Base-by-base conservation (phyloP, 1,140 invertebrate species). In the Drosophila punjabiensis region DNA sequence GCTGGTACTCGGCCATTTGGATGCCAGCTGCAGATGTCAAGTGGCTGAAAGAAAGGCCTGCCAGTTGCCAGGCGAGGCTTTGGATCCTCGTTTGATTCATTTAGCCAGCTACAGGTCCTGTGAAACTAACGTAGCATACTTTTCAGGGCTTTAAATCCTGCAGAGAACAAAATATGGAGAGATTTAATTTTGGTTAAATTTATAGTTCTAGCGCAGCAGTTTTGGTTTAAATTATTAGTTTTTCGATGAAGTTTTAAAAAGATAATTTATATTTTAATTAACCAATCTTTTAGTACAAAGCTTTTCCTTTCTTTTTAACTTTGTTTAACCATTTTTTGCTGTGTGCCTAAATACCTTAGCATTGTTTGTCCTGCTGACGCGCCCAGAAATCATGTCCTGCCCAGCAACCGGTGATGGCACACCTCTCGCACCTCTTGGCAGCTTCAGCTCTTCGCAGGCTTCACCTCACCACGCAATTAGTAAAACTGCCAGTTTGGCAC, bases 401-500 rank as follows among this genome's bases (percentile, higher is more conserved):
- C 64, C 48, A 37, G 82, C 59, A 65, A 52, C 16, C 28, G 5
- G 66, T 11, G 28, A 16, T 55, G 18, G 30, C 48, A 30, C 50
- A 11, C 33, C 4, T 10, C 33, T 10, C 33, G 7, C 32, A 8
- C 1, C 32, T 32, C 32, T 9, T 8, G 32, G 1, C 14, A 28
- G 53, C 33, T 37, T 11, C 47, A 24, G 14, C 64, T 35, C 70
- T 30, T 45, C 45, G 11, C 13, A 20, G 33, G 52, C 52, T 14
- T 55, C 45, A 55, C 53, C 64, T 52, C 70, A 41, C 67, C 66
- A 73, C 45, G 70, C 68, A 88, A 84, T 88, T 81, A 89, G 81
- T 89, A 58, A 84, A 84, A 82, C 70, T 81, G 81, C 85, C 82
- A 70, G 74, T 82, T 88, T 76, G 61, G 87, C 86, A 79, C 81